Percentiles rank a stretch among this genome's conserved stretches.
These are phyloP conservation scores for Cosmia pyralina DNA, from an alignment of 2,888 invertebrate genomes.

Conservation along the genomic window DNA sequence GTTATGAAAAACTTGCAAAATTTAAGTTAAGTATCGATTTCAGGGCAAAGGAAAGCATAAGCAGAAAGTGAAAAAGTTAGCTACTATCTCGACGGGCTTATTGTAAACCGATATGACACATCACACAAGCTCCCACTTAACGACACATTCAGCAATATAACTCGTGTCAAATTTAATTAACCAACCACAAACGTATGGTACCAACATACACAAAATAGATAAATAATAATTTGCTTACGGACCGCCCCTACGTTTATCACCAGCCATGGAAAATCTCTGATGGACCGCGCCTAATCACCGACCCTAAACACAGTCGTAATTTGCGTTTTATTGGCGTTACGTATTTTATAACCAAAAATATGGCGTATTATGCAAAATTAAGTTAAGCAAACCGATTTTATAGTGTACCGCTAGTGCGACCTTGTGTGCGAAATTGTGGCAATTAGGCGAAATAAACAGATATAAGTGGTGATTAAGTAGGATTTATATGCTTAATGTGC, in stretches of 20 bases:
- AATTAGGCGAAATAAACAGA: conserved; percentile 46
- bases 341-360: conserved; percentile 63
- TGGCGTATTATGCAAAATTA: conserved; percentile 62
- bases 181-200: conserved; percentile 18
- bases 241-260: conserved; percentile 70
- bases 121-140: conserved; percentile 4
- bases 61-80: neutral
- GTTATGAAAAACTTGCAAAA: neutral
- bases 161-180: conserved; percentile 48
- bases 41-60: neutral
- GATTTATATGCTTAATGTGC: conserved; percentile 34
- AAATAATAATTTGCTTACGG: conserved; percentile 68
- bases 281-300: conserved; percentile 76
- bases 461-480: conserved; percentile 41
- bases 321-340: conserved; percentile 70
- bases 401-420: conserved; percentile 56
- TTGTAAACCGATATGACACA: neutral
- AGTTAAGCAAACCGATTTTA: conserved; percentile 61
- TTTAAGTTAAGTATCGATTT: neutral
- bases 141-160: conserved; percentile 31
- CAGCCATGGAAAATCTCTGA: conserved; percentile 74
- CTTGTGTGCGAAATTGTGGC: conserved; percentile 51
- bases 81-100: neutral
- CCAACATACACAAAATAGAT: conserved; percentile 48
- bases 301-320: conserved; percentile 72